These are phyloP conservation scores for Leptoclinus maculatus DNA, from an alignment of 2,797 vertebrate species.

Conservation along the genomic window DNA sequence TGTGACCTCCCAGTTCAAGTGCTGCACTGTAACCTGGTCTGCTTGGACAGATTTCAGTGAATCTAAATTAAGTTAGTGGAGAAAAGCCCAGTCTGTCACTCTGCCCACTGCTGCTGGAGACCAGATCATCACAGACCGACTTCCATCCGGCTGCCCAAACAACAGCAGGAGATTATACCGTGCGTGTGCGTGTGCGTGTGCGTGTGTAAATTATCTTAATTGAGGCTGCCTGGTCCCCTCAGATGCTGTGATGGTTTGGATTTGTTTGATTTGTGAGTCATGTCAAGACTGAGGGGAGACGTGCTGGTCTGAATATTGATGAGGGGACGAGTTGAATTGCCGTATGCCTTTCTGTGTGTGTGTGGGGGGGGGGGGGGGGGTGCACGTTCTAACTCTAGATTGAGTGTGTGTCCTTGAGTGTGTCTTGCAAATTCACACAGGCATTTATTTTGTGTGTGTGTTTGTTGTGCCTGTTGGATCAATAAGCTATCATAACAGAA, in stretches of 20 bases:
- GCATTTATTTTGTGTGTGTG: background rate
- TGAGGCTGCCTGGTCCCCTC: conserved; percentile 13
- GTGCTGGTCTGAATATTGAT: conserved; percentile 36
- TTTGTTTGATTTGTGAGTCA: conserved; percentile 38
- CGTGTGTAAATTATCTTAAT: conserved; percentile 7
- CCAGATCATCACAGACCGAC: background rate
- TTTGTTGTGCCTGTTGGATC: conserved; percentile 22
- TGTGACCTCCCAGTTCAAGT: background rate
- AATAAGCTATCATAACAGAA: conserved; percentile 54
- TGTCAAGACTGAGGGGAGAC: conserved; percentile 12
- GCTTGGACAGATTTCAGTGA: background rate
- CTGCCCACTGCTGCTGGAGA: background rate
- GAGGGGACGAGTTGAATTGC: conserved; percentile 6
- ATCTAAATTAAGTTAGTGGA: background rate
- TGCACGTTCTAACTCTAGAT: background rate
- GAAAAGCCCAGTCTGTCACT: background rate
- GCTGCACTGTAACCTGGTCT: background rate
- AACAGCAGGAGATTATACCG: background rate
- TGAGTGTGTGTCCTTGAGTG: background rate
- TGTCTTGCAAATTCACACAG: background rate
- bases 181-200: background rate
- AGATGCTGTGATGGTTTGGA: conserved; percentile 6
- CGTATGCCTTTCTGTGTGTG: background rate
- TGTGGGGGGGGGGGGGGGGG: background rate
- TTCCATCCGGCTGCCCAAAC: background rate